These are phyloP conservation scores for Bellardia pandia DNA, from an alignment of 2,888 invertebrate genomes.

Conservation along the genomic window DNA sequence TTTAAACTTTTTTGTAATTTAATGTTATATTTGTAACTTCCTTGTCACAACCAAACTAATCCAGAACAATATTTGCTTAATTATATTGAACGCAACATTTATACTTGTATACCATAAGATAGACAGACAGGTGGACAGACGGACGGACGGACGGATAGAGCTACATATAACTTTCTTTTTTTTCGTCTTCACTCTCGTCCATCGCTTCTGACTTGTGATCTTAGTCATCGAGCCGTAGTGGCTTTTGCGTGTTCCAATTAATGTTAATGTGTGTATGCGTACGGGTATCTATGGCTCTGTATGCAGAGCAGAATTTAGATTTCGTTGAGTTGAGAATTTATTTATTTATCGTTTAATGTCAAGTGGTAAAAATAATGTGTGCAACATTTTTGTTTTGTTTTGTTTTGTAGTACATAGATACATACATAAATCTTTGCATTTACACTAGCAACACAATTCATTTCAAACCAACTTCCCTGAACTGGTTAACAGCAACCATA, in stretches of 20 bases:
- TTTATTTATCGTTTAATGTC: slow-evolving; percentile 37
- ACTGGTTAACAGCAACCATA: neutral
- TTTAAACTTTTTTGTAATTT: slow-evolving; percentile 7
- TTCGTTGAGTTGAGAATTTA: slow-evolving; percentile 31
- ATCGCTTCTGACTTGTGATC: slow-evolving; percentile 36
- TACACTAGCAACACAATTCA: neutral
- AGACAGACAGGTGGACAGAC: neutral
- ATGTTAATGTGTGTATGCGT: slow-evolving; percentile 14
- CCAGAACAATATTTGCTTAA: slow-evolving; percentile 27
- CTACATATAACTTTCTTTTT: slow-evolving; percentile 55
- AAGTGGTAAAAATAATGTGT: slow-evolving; percentile 35
- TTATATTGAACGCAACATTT: slow-evolving; percentile 2
- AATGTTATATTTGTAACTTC: neutral
- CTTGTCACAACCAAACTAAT: slow-evolving; percentile 10
- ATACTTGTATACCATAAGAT: neutral
- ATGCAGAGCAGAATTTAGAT: slow-evolving; percentile 14
- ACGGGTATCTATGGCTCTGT: neutral
- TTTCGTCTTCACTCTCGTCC: neutral
- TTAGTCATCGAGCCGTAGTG: slow-evolving; percentile 28
- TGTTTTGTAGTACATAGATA: neutral
- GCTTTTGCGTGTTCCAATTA: slow-evolving; percentile 55
- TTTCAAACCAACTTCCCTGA: slow-evolving; percentile 33
- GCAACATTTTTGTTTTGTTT: slow-evolving; percentile 42
- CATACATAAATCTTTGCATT: slow-evolving; percentile 32
- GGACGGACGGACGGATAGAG: neutral